These are phyloP conservation scores for Tanytarsus gracilentus DNA, from an alignment of 2,888 invertebrate species.

Conservation along the genomic window DNA sequence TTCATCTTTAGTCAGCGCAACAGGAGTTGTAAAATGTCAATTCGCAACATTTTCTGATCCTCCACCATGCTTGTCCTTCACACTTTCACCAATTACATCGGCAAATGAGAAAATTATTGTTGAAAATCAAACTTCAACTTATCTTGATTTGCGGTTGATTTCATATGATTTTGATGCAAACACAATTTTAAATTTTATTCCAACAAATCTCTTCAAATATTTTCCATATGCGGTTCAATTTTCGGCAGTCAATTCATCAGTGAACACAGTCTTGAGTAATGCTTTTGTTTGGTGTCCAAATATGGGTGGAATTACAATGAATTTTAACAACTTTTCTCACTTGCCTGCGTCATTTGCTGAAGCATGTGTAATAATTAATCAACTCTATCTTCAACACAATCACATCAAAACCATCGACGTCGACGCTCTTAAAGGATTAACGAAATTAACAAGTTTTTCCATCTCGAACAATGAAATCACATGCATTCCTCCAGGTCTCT, in stretches of 20 bases:
- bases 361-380: not conserved
- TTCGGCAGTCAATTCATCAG: not conserved
- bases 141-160: too few relatives aligned
- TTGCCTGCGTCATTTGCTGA: not conserved
- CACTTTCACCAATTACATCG: too few relatives aligned
- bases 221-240: not conserved
- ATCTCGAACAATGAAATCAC: not conserved
- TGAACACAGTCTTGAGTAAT: not conserved
- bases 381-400: not conserved
- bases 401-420: not conserved
- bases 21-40: too few relatives aligned
- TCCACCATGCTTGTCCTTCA: too few relatives aligned
- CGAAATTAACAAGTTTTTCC: not conserved
- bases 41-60: too few relatives aligned
- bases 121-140: too few relatives aligned
- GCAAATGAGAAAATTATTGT: too few relatives aligned
- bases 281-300: not conserved
- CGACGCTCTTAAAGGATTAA: not conserved
- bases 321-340: not conserved
- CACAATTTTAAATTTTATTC: not conserved
- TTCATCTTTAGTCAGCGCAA: too few relatives aligned
- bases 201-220: not conserved
- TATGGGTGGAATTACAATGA: not conserved
- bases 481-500: too few relatives aligned
- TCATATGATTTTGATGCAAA: too few relatives aligned